phyloP scores from a whole-genome alignment of 2,113 vertebrate genomes.

The Podilymbus podiceps region DNA sequence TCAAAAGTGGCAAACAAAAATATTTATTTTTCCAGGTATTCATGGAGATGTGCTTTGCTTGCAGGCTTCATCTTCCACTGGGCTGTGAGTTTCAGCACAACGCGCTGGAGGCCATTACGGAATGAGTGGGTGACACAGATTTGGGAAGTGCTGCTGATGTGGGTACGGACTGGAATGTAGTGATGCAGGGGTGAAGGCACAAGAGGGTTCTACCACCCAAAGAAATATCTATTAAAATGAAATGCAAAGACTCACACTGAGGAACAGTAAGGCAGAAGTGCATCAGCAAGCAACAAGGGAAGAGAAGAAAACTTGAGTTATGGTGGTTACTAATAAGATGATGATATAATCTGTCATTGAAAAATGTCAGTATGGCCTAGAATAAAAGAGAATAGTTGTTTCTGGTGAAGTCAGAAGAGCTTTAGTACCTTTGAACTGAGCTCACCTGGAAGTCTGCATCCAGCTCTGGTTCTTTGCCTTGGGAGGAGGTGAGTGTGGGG shows the following conservation, averaged over 20 bases:
- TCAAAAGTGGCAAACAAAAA: neutral
- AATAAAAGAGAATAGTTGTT: neutral
- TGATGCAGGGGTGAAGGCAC: rapidly evolving
- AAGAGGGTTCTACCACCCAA: neutral
- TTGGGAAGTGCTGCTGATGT: neutral
- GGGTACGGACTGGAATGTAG: neutral
- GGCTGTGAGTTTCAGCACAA: neutral
- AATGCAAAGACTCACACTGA: neutral
- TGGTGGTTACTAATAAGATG: neutral
- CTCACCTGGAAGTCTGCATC: neutral
- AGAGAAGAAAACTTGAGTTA: neutral
- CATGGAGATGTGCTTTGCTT: neutral
- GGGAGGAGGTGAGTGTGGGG: neutral
- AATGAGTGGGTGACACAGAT: neutral
- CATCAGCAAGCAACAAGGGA: neutral
- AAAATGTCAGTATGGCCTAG: neutral
- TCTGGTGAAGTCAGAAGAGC: neutral
- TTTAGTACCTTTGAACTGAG: neutral
- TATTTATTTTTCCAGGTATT: neutral
- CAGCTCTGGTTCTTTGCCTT: neutral
- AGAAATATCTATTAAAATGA: neutral
- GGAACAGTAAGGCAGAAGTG: neutral
- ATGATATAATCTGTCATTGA: neutral
- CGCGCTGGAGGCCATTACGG: rapidly evolving
- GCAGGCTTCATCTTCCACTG: neutral